A percentile compares a stretch with the other conserved stretches of the same genome.
Evolutionary conservation across 1,140 invertebrate genomes (phyloP).

Genomic region (Phymastichus coffea): DNA sequence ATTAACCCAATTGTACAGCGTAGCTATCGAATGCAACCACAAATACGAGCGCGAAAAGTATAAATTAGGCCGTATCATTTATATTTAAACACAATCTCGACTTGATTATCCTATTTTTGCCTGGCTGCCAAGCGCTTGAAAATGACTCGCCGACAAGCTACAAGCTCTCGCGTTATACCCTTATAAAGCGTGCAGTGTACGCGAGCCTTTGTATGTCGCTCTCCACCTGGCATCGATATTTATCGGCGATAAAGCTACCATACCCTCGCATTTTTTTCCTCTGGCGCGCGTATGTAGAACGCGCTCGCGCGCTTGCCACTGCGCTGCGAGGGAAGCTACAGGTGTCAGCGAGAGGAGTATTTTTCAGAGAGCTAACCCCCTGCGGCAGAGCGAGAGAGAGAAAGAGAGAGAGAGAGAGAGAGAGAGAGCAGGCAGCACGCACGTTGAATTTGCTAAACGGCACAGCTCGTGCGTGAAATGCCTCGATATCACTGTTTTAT

Average conservation of each 20-base stretch:
- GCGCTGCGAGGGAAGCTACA: conserved; percentile 56
- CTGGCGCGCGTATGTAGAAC: conserved; percentile 50
- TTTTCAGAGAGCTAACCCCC: conserved; percentile 47
- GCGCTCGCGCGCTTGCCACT: background rate
- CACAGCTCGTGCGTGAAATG: conserved; percentile 58
- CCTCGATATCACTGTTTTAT: conserved; percentile 59
- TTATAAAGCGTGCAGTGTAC: too few relatives aligned
- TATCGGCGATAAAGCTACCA: conserved; percentile 22
- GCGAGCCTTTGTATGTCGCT: too few relatives aligned
- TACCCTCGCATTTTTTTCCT: conserved; percentile 19
- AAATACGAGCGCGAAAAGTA: too few relatives aligned
- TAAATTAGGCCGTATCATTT: too few relatives aligned
- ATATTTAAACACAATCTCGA: too few relatives aligned
- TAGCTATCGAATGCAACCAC: too few relatives aligned
- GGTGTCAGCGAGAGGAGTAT: conserved; percentile 57
- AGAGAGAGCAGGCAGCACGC: conserved; percentile 39
- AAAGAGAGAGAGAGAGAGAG: conserved; percentile 25
- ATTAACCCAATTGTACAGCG: too few relatives aligned
- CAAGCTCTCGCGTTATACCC: too few relatives aligned
- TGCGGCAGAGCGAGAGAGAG: conserved; percentile 7
- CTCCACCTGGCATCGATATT: too few relatives aligned
- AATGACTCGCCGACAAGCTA: too few relatives aligned
- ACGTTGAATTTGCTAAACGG: conserved; percentile 57
- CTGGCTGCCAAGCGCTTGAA: too few relatives aligned
- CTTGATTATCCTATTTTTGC: too few relatives aligned